Conservation (phyloP, 1,140 invertebrate genomes). For the Micrasema minimum region DNA sequence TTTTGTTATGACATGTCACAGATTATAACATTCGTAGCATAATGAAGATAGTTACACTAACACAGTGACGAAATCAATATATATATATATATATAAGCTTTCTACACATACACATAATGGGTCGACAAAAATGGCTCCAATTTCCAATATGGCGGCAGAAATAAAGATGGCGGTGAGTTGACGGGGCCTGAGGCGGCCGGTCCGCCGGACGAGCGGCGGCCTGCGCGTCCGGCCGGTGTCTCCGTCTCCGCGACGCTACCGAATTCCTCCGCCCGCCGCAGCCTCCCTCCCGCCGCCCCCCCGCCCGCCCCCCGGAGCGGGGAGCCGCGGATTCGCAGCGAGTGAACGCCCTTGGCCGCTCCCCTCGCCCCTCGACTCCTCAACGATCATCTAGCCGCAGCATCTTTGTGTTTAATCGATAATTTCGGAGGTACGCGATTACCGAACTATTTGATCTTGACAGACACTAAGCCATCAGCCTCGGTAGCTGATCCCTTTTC, state of each 20-base stretch:
- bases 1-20: too few relatives aligned
- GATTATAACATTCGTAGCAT: too few relatives aligned
- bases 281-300: slow-evolving; percentile 26
- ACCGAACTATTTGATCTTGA: not conserved
- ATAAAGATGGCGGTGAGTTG: slow-evolving; percentile 51
- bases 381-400: slow-evolving; percentile 48
- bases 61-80: too few relatives aligned
- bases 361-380: slow-evolving; percentile 60
- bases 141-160: too few relatives aligned
- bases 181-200: slow-evolving; percentile 55
- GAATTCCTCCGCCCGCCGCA: slow-evolving; percentile 24
- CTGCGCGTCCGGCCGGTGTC: slow-evolving; percentile 61
- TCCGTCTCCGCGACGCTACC: slow-evolving; percentile 24
- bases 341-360: slow-evolving; percentile 55
- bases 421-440: slow-evolving; percentile 32
- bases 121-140: too few relatives aligned
- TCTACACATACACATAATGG: too few relatives aligned
- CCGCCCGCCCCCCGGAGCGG: slow-evolving; percentile 6
- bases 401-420: slow-evolving; percentile 48
- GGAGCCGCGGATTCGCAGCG: slow-evolving; percentile 40
- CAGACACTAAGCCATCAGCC: not conserved
- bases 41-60: too few relatives aligned
- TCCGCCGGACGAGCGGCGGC: slow-evolving; percentile 52
- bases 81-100: too few relatives aligned
- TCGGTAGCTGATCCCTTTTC: not conserved